These are phyloP conservation scores for Thryonomys swinderianus DNA, from an alignment of 2,113 vertebrate genomes.

Conservation along the genomic window DNA sequence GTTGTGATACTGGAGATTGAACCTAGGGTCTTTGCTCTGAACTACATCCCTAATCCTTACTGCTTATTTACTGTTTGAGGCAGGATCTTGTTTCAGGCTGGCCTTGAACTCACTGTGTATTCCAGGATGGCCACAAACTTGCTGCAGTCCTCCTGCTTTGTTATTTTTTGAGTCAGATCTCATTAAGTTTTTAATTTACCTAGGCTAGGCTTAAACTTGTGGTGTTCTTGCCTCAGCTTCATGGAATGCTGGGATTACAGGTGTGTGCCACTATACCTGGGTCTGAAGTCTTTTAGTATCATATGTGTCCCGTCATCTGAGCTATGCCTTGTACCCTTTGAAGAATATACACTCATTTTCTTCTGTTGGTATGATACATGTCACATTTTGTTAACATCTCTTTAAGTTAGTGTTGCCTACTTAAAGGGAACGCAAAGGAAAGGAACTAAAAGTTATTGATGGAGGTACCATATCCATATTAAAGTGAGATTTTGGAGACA, in stretches of 20 bases:
- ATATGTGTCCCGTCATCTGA: neutral
- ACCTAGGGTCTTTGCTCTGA: neutral
- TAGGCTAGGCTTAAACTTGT: neutral
- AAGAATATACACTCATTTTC: neutral
- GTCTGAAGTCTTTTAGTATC: conserved; percentile 35
- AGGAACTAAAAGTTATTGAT: neutral
- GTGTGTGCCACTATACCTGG: neutral
- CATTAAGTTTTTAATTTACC: neutral
- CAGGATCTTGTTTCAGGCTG: too few relatives aligned
- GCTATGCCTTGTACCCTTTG: neutral
- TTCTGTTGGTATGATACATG: neutral
- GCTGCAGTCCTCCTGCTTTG: neutral
- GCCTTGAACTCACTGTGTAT: neutral
- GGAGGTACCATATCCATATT: neutral
- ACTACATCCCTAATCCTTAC: too few relatives aligned
- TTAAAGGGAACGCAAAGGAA: neutral
- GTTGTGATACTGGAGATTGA: neutral
- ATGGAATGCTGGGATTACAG: neutral
- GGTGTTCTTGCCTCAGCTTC: neutral
- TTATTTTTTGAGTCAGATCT: neutral
- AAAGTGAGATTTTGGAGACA: neutral
- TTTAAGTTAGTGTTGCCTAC: neutral
- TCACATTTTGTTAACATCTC: neutral
- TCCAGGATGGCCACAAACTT: neutral
- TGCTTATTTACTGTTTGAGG: too few relatives aligned